phyloP scores from a whole-genome alignment of 23 tunicate genomes.

The Styela clava region DNA sequence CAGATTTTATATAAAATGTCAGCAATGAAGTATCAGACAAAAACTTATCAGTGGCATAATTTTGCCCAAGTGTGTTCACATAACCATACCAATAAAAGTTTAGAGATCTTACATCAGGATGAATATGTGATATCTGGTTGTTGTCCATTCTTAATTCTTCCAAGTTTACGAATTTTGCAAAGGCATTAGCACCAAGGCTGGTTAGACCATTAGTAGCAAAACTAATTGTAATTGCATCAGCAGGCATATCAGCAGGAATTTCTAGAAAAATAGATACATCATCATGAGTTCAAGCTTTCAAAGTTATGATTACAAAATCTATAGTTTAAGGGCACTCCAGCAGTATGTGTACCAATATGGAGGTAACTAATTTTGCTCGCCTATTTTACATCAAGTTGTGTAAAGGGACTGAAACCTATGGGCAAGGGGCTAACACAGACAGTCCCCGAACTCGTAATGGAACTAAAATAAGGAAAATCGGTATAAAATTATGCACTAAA shows the following conservation, averaged over 20 bases:
- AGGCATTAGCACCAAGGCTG: slow-evolving; percentile 27
- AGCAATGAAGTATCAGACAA: no score
- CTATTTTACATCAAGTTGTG: no score
- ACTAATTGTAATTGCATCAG: slow-evolving; percentile 29
- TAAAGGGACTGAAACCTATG: no score
- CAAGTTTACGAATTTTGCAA: slow-evolving; percentile 16
- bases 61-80: no score
- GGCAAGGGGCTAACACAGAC: no score
- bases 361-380: no score
- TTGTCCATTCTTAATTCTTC: slow-evolving; percentile 66
- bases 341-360: no score
- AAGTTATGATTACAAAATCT: background rate
- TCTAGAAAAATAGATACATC: background rate
- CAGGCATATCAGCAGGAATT: slow-evolving; percentile 12
- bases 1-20: no score
- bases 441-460: no score
- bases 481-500: background rate
- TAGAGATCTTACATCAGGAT: slow-evolving; percentile 25
- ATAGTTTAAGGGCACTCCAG: background rate
- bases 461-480: no score
- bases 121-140: slow-evolving; percentile 36
- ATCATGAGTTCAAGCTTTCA: background rate
- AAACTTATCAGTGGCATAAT: no score
- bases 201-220: slow-evolving; percentile 41
- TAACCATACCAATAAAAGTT: no score